Percentiles rank a stretch among this genome's conserved stretches.
Evolutionary conservation across 2,113 vertebrate genomes (phyloP).

Genomic region (Datnioides undecimradiatus): DNA sequence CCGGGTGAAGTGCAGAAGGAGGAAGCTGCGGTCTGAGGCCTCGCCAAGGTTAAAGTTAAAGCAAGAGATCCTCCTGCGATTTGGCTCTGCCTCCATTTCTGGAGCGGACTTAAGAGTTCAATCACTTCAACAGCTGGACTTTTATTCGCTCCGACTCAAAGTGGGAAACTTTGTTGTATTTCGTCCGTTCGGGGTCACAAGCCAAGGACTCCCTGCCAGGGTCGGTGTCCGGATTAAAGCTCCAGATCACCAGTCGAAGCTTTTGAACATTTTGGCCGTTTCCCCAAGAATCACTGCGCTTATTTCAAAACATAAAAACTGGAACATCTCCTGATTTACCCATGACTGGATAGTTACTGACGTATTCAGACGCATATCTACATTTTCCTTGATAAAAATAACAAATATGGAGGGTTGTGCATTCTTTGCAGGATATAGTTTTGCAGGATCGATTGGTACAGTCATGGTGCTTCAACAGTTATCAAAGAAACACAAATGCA

Average conservation of each 20-base stretch:
- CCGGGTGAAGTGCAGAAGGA: not conserved
- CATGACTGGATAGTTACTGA: too few relatives aligned
- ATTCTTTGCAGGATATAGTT: too few relatives aligned
- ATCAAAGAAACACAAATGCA: too few relatives aligned
- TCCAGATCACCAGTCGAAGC: not conserved
- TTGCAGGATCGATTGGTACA: too few relatives aligned
- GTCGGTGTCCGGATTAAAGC: not conserved
- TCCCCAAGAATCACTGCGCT: not conserved
- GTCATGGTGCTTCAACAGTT: too few relatives aligned
- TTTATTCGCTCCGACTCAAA: not conserved
- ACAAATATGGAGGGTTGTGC: not conserved
- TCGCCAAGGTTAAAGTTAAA: slow-evolving; percentile 42
- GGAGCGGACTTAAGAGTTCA: not conserved
- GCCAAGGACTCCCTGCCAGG: not conserved
- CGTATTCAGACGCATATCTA: too few relatives aligned
- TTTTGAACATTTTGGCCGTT: not conserved
- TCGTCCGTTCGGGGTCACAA: not conserved
- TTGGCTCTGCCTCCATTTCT: slow-evolving; percentile 8
- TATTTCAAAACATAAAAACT: not conserved
- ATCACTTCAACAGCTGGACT: not conserved
- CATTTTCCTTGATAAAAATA: not conserved
- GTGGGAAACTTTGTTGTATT: not conserved
- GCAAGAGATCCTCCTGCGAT: slow-evolving; percentile 18
- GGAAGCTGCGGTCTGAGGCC: not conserved
- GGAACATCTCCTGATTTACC: not conserved